Evolutionary conservation across 2,888 invertebrate species (phyloP).

Genomic region (Dyspetes luteomarginatus): DNA sequence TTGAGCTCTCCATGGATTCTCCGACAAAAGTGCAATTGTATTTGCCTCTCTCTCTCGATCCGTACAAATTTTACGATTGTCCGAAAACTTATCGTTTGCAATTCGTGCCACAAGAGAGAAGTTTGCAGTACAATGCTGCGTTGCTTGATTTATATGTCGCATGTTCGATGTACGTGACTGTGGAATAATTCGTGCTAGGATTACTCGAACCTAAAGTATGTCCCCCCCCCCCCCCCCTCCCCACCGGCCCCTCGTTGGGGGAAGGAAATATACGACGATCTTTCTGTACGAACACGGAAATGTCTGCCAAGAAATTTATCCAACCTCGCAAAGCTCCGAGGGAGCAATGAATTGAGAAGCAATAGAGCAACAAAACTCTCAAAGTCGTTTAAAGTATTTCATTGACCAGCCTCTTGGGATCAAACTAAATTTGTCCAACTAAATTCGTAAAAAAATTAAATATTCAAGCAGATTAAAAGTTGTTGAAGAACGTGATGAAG

Average conservation of each 20-base stretch:
- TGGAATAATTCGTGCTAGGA: constrained; percentile 55
- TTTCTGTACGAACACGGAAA: constrained; percentile 23
- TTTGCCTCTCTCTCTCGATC: constrained; percentile 2
- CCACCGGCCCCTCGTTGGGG: background rate
- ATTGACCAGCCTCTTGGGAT: background rate
- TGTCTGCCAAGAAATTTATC: constrained; percentile 56
- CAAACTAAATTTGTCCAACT: too few relatives aligned
- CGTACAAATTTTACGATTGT: constrained; percentile 31
- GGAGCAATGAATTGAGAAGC: constrained; percentile 16
- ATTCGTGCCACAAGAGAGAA: constrained; percentile 7
- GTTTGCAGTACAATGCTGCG: constrained; percentile 22
- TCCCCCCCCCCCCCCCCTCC: background rate
- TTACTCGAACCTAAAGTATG: constrained; percentile 44
- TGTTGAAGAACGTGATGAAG: too few relatives aligned
- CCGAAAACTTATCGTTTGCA: constrained; percentile 23
- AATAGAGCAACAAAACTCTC: background rate
- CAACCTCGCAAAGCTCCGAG: background rate
- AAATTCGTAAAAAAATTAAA: too few relatives aligned
- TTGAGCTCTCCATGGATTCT: background rate
- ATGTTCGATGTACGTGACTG: constrained; percentile 49
- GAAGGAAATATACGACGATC: constrained; percentile 30
- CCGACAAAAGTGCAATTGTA: background rate
- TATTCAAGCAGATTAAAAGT: too few relatives aligned
- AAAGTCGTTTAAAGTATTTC: background rate
- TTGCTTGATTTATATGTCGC: constrained; percentile 51